Base-by-base conservation (phyloP, 2,888 invertebrate species). In the Thymelicus lineola region DNA sequence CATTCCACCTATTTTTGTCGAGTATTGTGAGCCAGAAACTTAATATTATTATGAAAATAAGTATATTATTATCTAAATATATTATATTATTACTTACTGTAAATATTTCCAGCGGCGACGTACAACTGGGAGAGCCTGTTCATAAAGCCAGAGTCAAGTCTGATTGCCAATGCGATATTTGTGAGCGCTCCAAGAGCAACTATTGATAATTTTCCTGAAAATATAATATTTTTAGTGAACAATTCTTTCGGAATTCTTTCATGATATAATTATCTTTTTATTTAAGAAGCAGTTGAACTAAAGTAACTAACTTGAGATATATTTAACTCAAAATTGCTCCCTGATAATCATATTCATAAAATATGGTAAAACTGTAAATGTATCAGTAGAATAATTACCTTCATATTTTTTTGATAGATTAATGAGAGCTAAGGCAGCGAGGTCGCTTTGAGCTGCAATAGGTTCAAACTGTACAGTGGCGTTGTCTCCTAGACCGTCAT, bases 71-170 rank as follows among this genome's bases (percentile, higher is more conserved):
- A n/a, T 6, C 36, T 36, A 36, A 36, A 6, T 36, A 36, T 36
- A 36, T 4, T n/a, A n/a, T n/a, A 36, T 38, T 1, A 35, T 68
- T 68, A 82, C 85, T 89, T 88, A 96, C 97, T 96, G 80, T 94
- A 88, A 71, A 95, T 91, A 83, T 96, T 96, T 64, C 97, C 97
- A 17, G 96, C 97, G 94, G 97, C 97, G 4, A 97, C 94, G 81
- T 94, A 96, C 9, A 97, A 86, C 36, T 95, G 95, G 72, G 95
- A 95, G 0, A 97, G 86, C 75, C 95, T 93, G 14, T 88, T 75
- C 0, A 95, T 86, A 79, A 97, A 96, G 1, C 94, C 83, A 0
- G 96, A 94, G 78, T 96, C 96, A 77, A 97, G 85, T 80, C 95
- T 94, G 9, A 96, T 92, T 7, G 97, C 95, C 71, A 97, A 81